These are phyloP conservation scores for Diarsia mendica DNA, from an alignment of 2,888 invertebrate genomes.

Conservation along the genomic window DNA sequence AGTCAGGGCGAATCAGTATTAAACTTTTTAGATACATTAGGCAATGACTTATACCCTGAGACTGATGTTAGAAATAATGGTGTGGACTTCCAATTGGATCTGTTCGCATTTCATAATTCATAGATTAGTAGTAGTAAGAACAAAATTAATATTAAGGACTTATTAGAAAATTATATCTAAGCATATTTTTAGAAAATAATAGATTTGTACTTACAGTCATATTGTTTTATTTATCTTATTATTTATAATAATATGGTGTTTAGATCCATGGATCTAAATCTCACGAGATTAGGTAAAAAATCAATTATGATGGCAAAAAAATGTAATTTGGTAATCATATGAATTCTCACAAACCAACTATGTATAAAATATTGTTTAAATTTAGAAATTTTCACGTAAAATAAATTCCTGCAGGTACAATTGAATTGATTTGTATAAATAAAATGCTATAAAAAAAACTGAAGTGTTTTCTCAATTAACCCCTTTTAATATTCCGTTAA, in stretches of 20 bases:
- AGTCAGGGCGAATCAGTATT: slow-evolving; percentile 82
- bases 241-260: slow-evolving; percentile 37
- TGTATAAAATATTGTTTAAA: slow-evolving; percentile 7
- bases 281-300: slow-evolving; percentile 30
- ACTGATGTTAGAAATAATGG: slow-evolving; percentile 84
- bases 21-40: slow-evolving; percentile 84
- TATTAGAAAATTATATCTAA: slow-evolving; percentile 61
- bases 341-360: slow-evolving; percentile 21
- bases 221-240: slow-evolving; percentile 59
- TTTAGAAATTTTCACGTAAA: slow-evolving; percentile 6
- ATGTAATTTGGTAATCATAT: slow-evolving; percentile 23
- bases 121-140: slow-evolving; percentile 63
- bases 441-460: slow-evolving; percentile 33
- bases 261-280: slow-evolving; percentile 5
- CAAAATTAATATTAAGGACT: slow-evolving; percentile 52
- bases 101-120: slow-evolving; percentile 84
- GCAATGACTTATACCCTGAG: slow-evolving; percentile 84
- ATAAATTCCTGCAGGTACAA: slow-evolving; percentile 33
- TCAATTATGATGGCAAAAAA: slow-evolving; percentile 35
- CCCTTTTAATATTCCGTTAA: background rate
- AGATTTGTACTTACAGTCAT: slow-evolving; percentile 65
- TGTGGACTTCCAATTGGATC: slow-evolving; percentile 85
- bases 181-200: slow-evolving; percentile 66
- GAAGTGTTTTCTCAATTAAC: background rate
- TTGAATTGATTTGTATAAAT: slow-evolving; percentile 41